Evolutionary conservation across 2,888 invertebrate species (phyloP).

Genomic region (Elysia crispata): DNA sequence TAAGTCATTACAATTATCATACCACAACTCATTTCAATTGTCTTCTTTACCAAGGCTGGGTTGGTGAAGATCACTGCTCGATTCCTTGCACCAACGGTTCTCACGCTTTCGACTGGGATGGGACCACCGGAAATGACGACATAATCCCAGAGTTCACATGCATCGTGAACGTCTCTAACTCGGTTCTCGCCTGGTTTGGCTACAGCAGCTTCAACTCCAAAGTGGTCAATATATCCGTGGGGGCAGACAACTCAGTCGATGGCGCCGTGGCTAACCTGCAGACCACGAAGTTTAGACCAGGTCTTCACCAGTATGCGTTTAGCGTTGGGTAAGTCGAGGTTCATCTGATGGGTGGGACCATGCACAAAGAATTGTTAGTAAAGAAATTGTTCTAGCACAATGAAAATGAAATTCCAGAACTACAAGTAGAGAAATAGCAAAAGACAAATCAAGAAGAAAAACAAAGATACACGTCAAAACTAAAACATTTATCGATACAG

Average conservation of each 20-base stretch:
- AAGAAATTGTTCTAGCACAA: too few relatives aligned
- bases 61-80: not conserved
- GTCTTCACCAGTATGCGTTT: conserved; percentile 10
- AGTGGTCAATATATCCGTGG: conserved; percentile 1
- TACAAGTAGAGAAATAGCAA: too few relatives aligned
- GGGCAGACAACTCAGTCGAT: not conserved
- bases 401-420: too few relatives aligned
- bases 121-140: conserved; percentile 5
- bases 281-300: conserved; percentile 11
- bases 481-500: too few relatives aligned
- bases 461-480: too few relatives aligned
- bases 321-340: conserved; percentile 4
- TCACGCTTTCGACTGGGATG: conserved; percentile 1
- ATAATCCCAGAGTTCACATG: conserved; percentile 17
- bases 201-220: conserved; percentile 33
- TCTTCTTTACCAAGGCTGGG: too few relatives aligned
- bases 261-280: not conserved
- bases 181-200: conserved; percentile 16
- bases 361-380: too few relatives aligned
- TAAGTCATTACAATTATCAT: too few relatives aligned
- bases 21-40: too few relatives aligned
- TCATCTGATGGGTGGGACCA: not conserved
- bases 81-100: conserved; percentile 19
- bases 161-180: not conserved
- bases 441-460: too few relatives aligned